phyloP scores from a whole-genome alignment of 2,113 vertebrate genomes.

The Seriola aureovittata region DNA sequence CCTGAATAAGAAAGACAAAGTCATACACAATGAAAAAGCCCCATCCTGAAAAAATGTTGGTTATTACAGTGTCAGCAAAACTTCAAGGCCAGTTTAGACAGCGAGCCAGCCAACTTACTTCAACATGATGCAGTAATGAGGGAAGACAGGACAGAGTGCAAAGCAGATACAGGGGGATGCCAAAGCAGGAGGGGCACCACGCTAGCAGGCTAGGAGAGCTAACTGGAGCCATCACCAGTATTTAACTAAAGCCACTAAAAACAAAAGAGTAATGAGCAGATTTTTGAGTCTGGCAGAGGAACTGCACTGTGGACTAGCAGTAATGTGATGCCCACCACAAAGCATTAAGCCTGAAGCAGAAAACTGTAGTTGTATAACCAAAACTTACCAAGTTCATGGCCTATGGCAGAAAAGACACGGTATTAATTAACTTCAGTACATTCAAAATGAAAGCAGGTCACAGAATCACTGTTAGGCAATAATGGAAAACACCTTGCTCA shows the following conservation, averaged over 20 bases:
- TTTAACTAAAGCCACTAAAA: conserved; percentile 68
- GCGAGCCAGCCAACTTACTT: conserved; percentile 68
- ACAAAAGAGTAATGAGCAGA: conserved; percentile 56
- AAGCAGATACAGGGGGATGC: conserved; percentile 66
- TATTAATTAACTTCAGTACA: conserved; percentile 74
- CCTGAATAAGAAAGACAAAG: conserved; percentile 78
- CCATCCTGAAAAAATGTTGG: neutral
- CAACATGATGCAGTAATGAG: conserved; percentile 61
- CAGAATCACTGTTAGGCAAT: conserved; percentile 40
- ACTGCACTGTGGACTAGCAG: conserved; percentile 63
- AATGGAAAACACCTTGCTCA: conserved; percentile 27
- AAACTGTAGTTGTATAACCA: conserved; percentile 65
- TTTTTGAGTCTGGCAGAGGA: conserved; percentile 58
- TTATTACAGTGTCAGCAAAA: conserved; percentile 40
- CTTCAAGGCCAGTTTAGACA: conserved; percentile 52
- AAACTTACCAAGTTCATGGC: conserved; percentile 99
- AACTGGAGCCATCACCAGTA: conserved; percentile 70
- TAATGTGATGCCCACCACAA: conserved; percentile 73
- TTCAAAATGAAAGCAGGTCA: conserved; percentile 41
- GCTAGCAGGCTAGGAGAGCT: conserved; percentile 60
- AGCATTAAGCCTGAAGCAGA: conserved; percentile 79
- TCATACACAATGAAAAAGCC: conserved; percentile 13
- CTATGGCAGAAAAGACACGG: conserved; percentile 86
- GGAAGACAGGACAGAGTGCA: conserved; percentile 62
- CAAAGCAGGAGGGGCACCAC: conserved; percentile 67